Conservation (phyloP, 2,797 vertebrate genomes). For the Characodon lateralis region DNA sequence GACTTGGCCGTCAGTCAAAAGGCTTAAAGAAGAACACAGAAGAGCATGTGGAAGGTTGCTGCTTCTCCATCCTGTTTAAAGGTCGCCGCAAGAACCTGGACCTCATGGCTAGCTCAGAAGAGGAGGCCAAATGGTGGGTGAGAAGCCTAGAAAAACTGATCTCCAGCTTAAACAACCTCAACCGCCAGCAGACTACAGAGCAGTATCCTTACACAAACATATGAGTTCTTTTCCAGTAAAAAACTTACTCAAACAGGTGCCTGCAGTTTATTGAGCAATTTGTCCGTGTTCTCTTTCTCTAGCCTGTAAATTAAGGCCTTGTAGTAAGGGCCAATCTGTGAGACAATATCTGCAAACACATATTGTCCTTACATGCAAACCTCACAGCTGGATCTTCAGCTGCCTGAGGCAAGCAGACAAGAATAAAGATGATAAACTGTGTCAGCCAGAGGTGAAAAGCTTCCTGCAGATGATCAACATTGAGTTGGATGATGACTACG, state of each 20-base stretch:
- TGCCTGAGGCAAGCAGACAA: constrained; percentile 93
- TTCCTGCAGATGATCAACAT: constrained; percentile 92
- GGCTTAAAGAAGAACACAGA: constrained; percentile 90
- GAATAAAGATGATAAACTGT: constrained; percentile 92
- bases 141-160: constrained; percentile 87
- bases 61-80: constrained; percentile 96
- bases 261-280: not conserved
- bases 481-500: constrained; percentile 87
- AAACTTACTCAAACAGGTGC: not conserved
- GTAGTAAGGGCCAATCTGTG: not conserved
- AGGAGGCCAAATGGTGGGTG: constrained; percentile 90
- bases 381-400: constrained; percentile 91
- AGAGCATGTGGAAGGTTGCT: constrained; percentile 83
- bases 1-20: constrained; percentile 91
- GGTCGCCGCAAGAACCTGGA: constrained; percentile 90
- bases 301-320: not conserved
- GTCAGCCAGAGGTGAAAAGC: constrained; percentile 87
- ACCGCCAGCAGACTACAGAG: constrained; percentile 84
- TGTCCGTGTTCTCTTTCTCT: not conserved
- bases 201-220: constrained; percentile 90
- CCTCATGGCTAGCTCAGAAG: constrained; percentile 88
- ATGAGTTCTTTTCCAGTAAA: not conserved
- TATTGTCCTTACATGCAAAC: constrained; percentile 78
- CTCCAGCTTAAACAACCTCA: constrained; percentile 80
- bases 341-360: not conserved